Evolutionary conservation across 1,140 invertebrate genomes (phyloP).

Genomic region (Rhyacophila brunnea): DNA sequence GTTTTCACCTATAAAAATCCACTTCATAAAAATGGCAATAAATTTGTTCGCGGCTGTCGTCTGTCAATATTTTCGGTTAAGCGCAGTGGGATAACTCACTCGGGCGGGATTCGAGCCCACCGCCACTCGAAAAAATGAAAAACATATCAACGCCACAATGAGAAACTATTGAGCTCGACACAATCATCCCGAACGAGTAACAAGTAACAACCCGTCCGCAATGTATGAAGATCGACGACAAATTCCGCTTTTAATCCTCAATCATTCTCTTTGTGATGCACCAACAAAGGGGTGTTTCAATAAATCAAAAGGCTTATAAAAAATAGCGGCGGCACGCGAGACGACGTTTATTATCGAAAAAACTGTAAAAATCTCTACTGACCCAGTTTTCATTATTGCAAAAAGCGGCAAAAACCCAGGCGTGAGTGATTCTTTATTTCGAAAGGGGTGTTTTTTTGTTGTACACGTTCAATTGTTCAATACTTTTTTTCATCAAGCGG

Average conservation of each 20-base stretch:
- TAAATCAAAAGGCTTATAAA: constrained; percentile 21
- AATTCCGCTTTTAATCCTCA: constrained; percentile 33
- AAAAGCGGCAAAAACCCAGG: constrained; percentile 27
- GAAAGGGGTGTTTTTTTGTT: constrained; percentile 15
- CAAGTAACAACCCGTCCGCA: constrained; percentile 15
- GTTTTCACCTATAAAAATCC: background rate
- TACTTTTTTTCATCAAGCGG: too few species aligned
- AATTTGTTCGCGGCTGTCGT: constrained; percentile 19
- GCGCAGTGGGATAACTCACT: constrained; percentile 18
- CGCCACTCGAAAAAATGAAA: constrained; percentile 15
- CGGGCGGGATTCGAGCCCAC: constrained; percentile 2
- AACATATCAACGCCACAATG: too few species aligned
- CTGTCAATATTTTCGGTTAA: constrained; percentile 16
- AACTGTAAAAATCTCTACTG: constrained; percentile 23
- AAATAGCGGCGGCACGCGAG: constrained; percentile 26
- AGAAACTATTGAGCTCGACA: too few species aligned
- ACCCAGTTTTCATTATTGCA: constrained; percentile 33
- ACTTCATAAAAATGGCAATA: constrained; percentile 26
- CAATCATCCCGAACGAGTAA: constrained; percentile 15
- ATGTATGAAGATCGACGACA: constrained; percentile 29
- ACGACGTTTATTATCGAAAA: constrained; percentile 18
- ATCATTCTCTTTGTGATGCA: constrained; percentile 16
- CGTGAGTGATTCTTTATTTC: constrained; percentile 23
- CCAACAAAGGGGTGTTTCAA: constrained; percentile 21
- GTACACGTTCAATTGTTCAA: constrained; percentile 12